A percentile compares a stretch with the other conserved stretches of the same genome.
Evolutionary conservation across 2,113 vertebrate species (phyloP).

Genomic region (Dermatemys mawii): DNA sequence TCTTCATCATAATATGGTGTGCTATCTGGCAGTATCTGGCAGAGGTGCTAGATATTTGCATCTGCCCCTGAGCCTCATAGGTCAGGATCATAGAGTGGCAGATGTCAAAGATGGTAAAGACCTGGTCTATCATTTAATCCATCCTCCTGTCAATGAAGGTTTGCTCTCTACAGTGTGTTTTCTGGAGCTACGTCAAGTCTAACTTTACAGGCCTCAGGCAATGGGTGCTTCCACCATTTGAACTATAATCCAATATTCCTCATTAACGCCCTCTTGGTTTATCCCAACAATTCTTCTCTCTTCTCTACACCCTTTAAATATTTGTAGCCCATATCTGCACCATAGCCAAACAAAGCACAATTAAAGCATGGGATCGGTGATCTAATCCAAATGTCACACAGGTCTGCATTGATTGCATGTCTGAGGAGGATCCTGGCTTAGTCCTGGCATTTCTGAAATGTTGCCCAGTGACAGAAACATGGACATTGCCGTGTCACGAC

Average conservation of each 20-base stretch:
- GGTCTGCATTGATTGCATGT: neutral
- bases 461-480: too few species aligned
- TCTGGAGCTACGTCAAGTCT: neutral
- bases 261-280: neutral
- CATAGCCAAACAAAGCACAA: neutral
- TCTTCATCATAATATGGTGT: neutral
- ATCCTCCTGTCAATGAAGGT: neutral
- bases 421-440: too few species aligned
- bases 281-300: neutral
- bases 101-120: neutral
- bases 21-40: neutral
- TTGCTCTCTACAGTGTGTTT: neutral
- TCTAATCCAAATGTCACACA: neutral
- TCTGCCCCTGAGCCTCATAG: neutral
- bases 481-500: too few species aligned
- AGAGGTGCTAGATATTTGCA: neutral
- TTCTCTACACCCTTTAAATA: neutral
- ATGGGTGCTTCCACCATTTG: neutral
- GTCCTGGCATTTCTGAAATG: too few species aligned
- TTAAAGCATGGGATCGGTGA: neutral
- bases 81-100: neutral
- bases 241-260: neutral
- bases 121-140: neutral
- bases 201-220: neutral
- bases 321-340: neutral